Base-by-base conservation (phyloP, 2,113 vertebrate genomes). In the Tauraco erythrolophus region DNA sequence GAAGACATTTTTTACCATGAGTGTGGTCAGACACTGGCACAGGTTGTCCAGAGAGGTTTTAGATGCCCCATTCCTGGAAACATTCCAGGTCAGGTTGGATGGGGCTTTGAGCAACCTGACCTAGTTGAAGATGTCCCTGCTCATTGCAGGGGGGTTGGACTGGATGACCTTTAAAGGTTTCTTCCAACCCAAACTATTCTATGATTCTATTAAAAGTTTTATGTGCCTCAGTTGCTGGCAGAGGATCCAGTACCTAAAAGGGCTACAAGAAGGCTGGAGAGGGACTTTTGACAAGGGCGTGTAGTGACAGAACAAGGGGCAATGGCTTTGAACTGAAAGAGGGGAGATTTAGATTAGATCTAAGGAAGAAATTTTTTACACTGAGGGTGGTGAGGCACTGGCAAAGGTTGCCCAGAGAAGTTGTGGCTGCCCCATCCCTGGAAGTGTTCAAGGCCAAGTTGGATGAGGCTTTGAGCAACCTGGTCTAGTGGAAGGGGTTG, bases 61-160 rank as follows among this genome's bases (percentile, higher is more conserved):
- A 1, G 21, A 4, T 58, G 39, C 16, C 16, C 28, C 51, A 79
- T 66, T 50, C 41, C 35, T 91, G 13, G 8, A 14, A n/a, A 10
- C 41, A 28, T 28, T 41, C 15, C 6, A 19, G 28, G 13, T 13
- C 8, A 24, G 54, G 46, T 6, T 46, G 14, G 18, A 30, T 2
- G 7, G 11, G 71, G 17, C 41, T 64, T 17, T 53, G 33, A 62
- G 35, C 54, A 60, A 7, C 68, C 39, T 60, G 24, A 1, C 48
- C 3, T 30, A 1, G 41, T 27, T 23, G 39, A 1, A 58, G 27
- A 19, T 43, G 48, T 64, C 58, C 37, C 25, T 85, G 39, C 9
- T 6, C 2, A 6, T 2, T 1, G 35, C 18, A 19, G 5, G 6
- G 13, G 3, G 3, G 4, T 4, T 64, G 2, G 3, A 53, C 50